These are phyloP conservation scores for Sesamia inferens DNA, from an alignment of 2,888 invertebrate species.

Conservation along the genomic window DNA sequence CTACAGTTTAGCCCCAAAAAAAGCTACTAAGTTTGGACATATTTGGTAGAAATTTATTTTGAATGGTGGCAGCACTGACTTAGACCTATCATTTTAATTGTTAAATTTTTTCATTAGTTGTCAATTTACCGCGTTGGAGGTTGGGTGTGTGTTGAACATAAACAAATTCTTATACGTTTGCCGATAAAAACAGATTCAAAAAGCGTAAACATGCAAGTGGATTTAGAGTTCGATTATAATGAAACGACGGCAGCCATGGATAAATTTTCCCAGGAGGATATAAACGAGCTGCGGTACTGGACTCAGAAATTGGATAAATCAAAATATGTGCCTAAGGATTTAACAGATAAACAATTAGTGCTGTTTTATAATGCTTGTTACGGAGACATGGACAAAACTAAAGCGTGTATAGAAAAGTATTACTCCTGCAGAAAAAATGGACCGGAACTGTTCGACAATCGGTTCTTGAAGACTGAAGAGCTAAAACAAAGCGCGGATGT, in stretches of 20 bases:
- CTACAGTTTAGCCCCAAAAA: background rate
- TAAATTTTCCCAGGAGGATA: constrained; percentile 86
- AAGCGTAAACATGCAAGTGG: constrained; percentile 78
- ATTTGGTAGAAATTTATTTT: constrained; percentile 54
- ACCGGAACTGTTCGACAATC: constrained; percentile 91
- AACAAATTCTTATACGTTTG: constrained; percentile 71
- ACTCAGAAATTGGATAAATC: constrained; percentile 84
- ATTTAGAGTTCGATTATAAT: constrained; percentile 85
- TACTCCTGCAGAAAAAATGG: constrained; percentile 90
- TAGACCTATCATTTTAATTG: constrained; percentile 34
- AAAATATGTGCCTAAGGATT: constrained; percentile 87
- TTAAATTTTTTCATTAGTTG: constrained; percentile 72
- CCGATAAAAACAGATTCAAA: constrained; percentile 68
- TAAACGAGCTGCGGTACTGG: constrained; percentile 85
- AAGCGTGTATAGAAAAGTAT: constrained; percentile 91
- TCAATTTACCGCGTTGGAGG: constrained; percentile 71
- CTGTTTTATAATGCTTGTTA: constrained; percentile 92
- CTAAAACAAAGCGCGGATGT: constrained; percentile 84
- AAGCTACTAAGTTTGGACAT: constrained; percentile 4
- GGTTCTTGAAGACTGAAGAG: constrained; percentile 88
- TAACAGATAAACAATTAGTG: constrained; percentile 91
- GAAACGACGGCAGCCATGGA: constrained; percentile 84
- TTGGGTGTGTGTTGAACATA: constrained; percentile 68
- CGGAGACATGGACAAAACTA: constrained; percentile 89
- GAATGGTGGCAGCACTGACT: constrained; percentile 36